Conservation (phyloP, 2,113 vertebrate genomes). For the Rhizomys pruinosus region DNA sequence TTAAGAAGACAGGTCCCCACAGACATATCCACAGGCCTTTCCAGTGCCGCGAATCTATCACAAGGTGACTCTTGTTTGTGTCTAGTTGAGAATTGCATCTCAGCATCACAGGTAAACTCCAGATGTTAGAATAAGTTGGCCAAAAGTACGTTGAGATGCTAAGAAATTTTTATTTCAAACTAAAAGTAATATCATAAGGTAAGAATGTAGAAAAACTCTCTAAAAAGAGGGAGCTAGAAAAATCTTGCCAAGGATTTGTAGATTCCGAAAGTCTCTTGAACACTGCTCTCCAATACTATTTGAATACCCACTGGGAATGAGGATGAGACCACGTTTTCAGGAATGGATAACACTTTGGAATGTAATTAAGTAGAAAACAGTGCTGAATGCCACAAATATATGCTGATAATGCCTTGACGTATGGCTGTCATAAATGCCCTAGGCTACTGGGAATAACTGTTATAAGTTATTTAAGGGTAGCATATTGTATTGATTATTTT, state of each 20-base stretch:
- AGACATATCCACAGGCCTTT: neutral
- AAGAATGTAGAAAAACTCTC: neutral
- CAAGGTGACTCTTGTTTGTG: neutral
- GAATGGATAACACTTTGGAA: neutral
- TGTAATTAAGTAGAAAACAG: neutral
- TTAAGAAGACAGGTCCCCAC: too few species aligned
- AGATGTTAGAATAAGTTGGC: rapidly evolving
- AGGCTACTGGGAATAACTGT: neutral
- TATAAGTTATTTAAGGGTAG: neutral
- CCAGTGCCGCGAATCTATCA: too few species aligned
- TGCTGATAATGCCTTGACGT: neutral
- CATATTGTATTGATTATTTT: neutral
- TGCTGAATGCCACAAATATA: neutral
- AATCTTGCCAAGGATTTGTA: neutral
- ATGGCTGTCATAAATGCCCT: neutral
- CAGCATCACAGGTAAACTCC: neutral
- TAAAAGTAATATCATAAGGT: neutral
- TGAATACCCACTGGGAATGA: neutral
- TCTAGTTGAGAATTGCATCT: too few species aligned
- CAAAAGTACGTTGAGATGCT: neutral
- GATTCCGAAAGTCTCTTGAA: neutral
- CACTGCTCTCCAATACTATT: neutral
- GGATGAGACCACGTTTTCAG: neutral
- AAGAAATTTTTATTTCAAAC: neutral
- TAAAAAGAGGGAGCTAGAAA: neutral